Conservation (phyloP, 2,888 invertebrate species). For the Pterobdella sp. region DNA sequence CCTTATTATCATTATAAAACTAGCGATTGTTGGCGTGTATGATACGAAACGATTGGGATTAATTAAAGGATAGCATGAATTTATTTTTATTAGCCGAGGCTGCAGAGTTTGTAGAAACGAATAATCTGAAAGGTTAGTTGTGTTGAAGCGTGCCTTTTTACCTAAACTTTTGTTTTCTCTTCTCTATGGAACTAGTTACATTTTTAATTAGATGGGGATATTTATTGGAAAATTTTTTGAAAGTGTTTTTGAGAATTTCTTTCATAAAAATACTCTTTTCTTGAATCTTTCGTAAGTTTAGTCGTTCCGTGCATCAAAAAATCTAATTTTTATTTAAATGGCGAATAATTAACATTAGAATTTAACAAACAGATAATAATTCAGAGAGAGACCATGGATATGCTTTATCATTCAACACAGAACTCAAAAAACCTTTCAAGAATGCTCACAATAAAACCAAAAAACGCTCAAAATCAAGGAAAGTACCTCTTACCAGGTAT, state of each 20-base stretch:
- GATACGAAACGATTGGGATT: neutral
- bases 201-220: neutral
- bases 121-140: conserved; percentile 4
- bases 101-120: conserved; percentile 13
- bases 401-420: neutral
- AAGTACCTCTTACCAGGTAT: conserved; percentile 3
- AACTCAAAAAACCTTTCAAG: neutral
- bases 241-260: too few relatives aligned
- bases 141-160: too few relatives aligned
- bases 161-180: too few relatives aligned
- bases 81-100: conserved; percentile 8
- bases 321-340: too few relatives aligned
- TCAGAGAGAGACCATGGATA: conserved; percentile 5
- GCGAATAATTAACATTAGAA: too few relatives aligned
- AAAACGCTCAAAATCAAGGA: neutral
- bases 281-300: too few relatives aligned
- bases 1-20: conserved; percentile 9
- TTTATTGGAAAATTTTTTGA: neutral
- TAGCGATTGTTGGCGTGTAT: conserved; percentile 13
- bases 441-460: conserved; percentile 4
- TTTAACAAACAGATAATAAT: neutral
- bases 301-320: too few relatives aligned
- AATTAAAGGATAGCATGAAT: neutral
- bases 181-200: too few relatives aligned
- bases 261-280: too few relatives aligned